Conservation (phyloP, 2,797 vertebrate genomes). For the Micromesistius poutassou region DNA sequence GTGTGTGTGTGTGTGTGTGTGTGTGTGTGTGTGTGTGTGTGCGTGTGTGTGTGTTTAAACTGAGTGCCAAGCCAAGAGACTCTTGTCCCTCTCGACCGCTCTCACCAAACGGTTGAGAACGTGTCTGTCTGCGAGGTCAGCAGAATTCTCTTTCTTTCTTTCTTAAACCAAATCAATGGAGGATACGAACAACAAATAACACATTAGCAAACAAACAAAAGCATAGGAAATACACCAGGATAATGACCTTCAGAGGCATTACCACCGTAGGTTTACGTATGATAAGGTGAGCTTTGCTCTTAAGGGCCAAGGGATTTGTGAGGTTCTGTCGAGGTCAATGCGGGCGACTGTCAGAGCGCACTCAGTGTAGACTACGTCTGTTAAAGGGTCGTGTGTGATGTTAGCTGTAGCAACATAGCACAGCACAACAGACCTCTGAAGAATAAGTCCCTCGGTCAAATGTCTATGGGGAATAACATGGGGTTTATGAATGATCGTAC, state of each 20-base stretch:
- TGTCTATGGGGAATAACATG: too few relatives aligned
- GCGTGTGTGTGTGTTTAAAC: neutral
- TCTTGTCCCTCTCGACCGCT: too few relatives aligned
- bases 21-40: neutral
- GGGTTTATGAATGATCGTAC: too few relatives aligned
- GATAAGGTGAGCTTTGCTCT: too few relatives aligned
- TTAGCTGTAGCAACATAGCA: too few relatives aligned
- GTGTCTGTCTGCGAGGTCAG: neutral
- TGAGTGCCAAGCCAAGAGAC: neutral
- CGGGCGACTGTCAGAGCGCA: neutral
- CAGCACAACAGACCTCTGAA: too few relatives aligned
- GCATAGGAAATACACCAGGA: neutral
- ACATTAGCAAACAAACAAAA: neutral
- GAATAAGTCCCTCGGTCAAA: too few relatives aligned
- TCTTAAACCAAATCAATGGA: neutral
- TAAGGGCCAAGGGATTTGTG: too few relatives aligned
- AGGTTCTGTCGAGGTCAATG: neutral
- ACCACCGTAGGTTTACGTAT: neutral
- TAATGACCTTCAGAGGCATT: neutral
- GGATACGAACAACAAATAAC: neutral
- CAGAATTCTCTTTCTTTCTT: neutral
- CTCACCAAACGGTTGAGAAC: neutral
- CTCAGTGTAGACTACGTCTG: too few relatives aligned
- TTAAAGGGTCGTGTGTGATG: too few relatives aligned
- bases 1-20: neutral